Base-by-base conservation (phyloP, 92 coral and sea anemone genomes). In the Umimayanthus kanabou region DNA sequence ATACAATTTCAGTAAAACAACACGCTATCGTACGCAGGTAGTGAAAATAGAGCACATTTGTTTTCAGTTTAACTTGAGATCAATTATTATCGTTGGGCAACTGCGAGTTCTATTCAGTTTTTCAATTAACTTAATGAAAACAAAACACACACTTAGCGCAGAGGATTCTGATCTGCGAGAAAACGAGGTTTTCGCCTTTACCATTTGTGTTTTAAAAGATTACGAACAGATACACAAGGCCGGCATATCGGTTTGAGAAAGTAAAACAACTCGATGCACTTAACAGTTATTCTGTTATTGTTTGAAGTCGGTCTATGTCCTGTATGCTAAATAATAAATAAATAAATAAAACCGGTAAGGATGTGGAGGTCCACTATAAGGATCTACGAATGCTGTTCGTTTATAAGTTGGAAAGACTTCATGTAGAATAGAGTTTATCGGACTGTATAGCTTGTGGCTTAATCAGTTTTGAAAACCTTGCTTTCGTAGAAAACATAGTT, bases 1-100 rank as follows among this genome's bases (percentile, higher is more conserved):
- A 78, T 58, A 78, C 82, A 47, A 45, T 78, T n/a, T 50, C 82
- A 23, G 14, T 49, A 78, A 50, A 78, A 78, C 66, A 39, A 43
- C 47, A 61, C 80, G 9, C 77, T 15, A 15, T 15, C 42, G 22
- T 20, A 39, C 20, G 22, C 77, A 73, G 47, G 47, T 22, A 15
- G 43, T 49, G 39, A 13, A 53, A 37, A 43, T 11, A 6, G 30
- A 39, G 22, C 53, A 75, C 10, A 70, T 26, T 71, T 71, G 30
- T 33, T 72, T 9, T 73, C 33, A 14, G 18, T 53, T 53, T 53
- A 1, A 13, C 58, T 13, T 53, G 14, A 53, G 58, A 2, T 53
- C 11, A 53, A 53, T 13, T 53, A 53, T 2, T 53, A 14, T 11
- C 4, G 58, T 15, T 13, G 18, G 4, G 14, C 58, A 11, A 13